phyloP scores from a whole-genome alignment of 2,888 invertebrate species.

The Trachelus troglodyta region DNA sequence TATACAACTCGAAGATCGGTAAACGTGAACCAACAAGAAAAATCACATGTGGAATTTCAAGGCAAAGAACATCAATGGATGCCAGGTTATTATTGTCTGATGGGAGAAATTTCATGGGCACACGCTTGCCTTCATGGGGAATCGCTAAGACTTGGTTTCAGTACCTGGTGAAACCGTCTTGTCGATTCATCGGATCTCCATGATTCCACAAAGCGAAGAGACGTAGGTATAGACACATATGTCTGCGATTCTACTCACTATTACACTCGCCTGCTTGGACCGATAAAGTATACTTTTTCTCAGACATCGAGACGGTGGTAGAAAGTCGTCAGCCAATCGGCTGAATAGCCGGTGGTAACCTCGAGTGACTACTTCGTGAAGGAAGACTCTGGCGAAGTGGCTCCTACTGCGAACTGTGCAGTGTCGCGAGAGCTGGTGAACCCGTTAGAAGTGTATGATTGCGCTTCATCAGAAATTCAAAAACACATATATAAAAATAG shows the following conservation, averaged over 20 bases:
- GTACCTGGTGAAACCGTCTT: conserved; percentile 7
- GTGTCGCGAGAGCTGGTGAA: conserved; percentile 32
- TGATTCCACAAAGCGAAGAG: conserved; percentile 14
- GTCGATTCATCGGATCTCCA: conserved; percentile 11
- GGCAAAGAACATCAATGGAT: not conserved
- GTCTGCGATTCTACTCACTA: not conserved
- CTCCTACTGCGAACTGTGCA: conserved; percentile 11
- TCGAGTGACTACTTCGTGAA: conserved; percentile 32
- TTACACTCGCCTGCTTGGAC: not conserved
- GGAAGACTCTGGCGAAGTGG: conserved; percentile 12
- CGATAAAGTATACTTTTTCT: conserved; percentile 39
- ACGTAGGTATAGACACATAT: not conserved
- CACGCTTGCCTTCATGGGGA: not conserved
- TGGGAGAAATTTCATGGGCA: not conserved
- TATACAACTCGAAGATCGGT: not conserved
- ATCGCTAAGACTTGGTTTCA: not conserved
- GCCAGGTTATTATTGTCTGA: not conserved
- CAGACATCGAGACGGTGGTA: conserved; percentile 41
- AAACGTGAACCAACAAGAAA: not conserved
- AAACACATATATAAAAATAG: not conserved
- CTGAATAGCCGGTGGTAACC: conserved; percentile 34
- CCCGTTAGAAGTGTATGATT: conserved; percentile 16
- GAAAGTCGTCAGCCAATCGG: conserved; percentile 64
- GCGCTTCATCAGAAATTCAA: not conserved
- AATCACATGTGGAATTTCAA: not conserved